phyloP scores from a whole-genome alignment of 2,888 invertebrate species.

The Chalcis sispes region DNA sequence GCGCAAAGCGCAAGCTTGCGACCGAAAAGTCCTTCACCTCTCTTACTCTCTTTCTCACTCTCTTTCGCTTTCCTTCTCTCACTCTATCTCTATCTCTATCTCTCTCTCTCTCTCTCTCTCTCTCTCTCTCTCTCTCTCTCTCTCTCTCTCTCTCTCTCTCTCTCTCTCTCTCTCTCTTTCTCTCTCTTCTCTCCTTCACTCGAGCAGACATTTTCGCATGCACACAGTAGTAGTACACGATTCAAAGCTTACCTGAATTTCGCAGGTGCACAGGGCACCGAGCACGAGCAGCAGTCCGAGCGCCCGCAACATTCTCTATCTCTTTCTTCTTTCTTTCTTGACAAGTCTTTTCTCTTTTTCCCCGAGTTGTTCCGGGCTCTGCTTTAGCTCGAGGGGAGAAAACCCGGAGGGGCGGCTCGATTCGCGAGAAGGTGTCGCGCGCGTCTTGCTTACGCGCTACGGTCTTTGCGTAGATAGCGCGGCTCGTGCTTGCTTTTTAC shows the following conservation, averaged over 20 bases:
- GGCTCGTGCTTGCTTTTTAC: no score
- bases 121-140: no score
- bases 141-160: conserved; percentile 9
- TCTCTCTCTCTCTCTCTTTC: conserved; percentile 1
- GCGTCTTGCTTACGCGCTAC: neutral
- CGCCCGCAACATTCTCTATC: conserved; percentile 28
- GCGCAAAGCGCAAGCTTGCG: no score
- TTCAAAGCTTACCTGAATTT: conserved; percentile 39
- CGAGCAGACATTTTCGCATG: no score
- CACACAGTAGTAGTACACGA: no score
- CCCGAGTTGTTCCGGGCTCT: neutral
- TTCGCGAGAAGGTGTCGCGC: neutral
- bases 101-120: no score
- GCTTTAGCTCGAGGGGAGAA: neutral
- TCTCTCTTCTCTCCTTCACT: neutral
- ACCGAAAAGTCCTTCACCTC: no score
- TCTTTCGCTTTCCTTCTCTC: no score
- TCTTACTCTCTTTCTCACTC: no score
- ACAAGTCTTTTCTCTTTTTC: neutral
- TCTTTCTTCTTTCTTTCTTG: neutral
- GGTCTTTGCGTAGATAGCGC: neutral
- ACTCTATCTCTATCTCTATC: neutral
- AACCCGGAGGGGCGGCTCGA: neutral
- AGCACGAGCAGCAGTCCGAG: conserved; percentile 32
- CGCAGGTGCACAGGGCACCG: conserved; percentile 29